Conservation (phyloP, 2,113 vertebrate species). For the Bubo blakistoni region DNA sequence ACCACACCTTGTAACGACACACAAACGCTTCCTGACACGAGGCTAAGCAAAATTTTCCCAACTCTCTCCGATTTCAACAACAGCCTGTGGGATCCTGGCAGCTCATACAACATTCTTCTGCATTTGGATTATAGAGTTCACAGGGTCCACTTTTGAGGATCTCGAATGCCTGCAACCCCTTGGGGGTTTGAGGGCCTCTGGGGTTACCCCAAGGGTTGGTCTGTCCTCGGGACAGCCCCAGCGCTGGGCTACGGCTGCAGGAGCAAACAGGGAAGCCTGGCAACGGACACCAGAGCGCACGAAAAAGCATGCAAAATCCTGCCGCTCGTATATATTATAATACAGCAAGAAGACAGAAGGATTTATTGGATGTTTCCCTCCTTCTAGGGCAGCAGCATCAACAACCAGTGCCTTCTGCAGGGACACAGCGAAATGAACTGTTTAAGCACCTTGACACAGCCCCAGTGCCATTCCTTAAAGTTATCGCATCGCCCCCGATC, state of each 20-base stretch:
- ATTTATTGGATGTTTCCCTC: background rate
- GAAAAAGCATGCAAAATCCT: background rate
- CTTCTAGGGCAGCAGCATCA: background rate
- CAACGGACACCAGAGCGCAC: background rate
- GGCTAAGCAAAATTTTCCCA: background rate
- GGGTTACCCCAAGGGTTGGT: background rate
- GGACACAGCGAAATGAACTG: background rate
- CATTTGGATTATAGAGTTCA: background rate
- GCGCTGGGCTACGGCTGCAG: background rate
- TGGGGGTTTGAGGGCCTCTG: background rate
- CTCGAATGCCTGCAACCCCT: background rate
- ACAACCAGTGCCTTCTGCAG: background rate
- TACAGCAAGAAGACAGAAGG: background rate
- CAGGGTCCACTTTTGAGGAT: background rate
- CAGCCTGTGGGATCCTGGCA: background rate
- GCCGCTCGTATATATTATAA: background rate
- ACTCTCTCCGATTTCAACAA: background rate
- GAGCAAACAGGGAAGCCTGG: background rate
- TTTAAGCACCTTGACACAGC: background rate
- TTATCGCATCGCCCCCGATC: rapidly evolving
- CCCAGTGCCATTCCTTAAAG: background rate
- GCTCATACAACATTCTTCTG: too few species aligned
- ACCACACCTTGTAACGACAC: background rate
- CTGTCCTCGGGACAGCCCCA: background rate
- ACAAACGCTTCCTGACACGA: background rate